Conservation (phyloP, 2,113 vertebrate species). For the Haliaeetus leucogaster region DNA sequence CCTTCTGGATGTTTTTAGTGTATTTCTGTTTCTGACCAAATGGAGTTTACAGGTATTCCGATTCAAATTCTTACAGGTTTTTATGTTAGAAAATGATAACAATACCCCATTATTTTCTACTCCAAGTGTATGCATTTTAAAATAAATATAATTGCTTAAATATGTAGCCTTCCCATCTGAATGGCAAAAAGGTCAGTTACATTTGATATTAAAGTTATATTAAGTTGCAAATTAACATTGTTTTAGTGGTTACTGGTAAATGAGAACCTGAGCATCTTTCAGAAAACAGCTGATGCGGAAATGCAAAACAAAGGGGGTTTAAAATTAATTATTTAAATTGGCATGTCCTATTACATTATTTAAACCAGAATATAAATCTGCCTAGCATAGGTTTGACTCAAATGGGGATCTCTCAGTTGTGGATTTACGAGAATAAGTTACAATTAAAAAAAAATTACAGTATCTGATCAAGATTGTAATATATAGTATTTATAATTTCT, state of each 20-base stretch:
- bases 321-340: neutral
- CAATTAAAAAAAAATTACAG: neutral
- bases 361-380: neutral
- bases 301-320: neutral
- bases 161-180: neutral
- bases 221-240: neutral
- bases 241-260: neutral
- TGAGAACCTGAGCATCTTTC: neutral
- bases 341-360: neutral
- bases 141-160: neutral
- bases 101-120: neutral
- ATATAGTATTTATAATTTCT: neutral
- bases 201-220: neutral
- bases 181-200: neutral
- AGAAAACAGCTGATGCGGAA: neutral
- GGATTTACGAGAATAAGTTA: neutral
- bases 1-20: neutral
- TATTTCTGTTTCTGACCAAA: neutral
- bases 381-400: neutral
- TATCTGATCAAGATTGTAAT: neutral
- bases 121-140: neutral
- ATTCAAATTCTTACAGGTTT: neutral
- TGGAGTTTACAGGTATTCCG: neutral
- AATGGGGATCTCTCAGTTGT: neutral
- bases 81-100: neutral